phyloP scores from a whole-genome alignment of 1,140 invertebrate genomes.

The Agrypnia vestita region DNA sequence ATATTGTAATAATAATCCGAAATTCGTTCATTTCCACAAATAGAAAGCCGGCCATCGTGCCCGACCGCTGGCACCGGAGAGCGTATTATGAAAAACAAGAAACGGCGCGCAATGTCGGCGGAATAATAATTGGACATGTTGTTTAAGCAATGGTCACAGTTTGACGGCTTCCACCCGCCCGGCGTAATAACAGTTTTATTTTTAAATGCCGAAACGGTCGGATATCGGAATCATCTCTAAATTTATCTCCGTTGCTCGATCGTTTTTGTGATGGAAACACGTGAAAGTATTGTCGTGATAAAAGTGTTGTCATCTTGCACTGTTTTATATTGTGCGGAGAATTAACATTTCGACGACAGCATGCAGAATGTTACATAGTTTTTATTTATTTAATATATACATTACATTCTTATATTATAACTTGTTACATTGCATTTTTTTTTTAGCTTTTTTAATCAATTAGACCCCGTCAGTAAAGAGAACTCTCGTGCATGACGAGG shows the following conservation, averaged over 20 bases:
- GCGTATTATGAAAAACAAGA: background rate
- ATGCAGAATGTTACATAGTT: too few relatives aligned
- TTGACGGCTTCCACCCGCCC: conserved; percentile 29
- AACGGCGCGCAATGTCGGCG: background rate
- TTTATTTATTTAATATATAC: too few relatives aligned
- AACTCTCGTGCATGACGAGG: too few relatives aligned
- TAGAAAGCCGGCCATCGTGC: conserved; percentile 22
- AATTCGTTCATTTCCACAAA: conserved; percentile 44
- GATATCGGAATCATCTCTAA: conserved; percentile 17
- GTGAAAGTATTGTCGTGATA: too few relatives aligned
- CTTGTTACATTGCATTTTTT: too few relatives aligned
- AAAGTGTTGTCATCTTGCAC: too few relatives aligned
- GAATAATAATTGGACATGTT: conserved; percentile 19
- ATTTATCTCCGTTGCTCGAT: background rate
- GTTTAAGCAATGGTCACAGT: conserved; percentile 12
- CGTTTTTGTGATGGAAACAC: background rate
- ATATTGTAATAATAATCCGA: conserved; percentile 2
- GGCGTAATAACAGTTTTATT: conserved; percentile 1
- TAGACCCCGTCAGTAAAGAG: too few relatives aligned
- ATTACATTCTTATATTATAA: too few relatives aligned
- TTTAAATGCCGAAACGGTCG: conserved; percentile 12
- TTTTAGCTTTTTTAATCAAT: too few relatives aligned
- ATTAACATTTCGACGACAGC: too few relatives aligned
- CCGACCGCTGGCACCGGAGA: background rate
- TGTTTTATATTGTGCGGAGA: too few relatives aligned